Base-by-base conservation (phyloP, 2,113 vertebrate genomes). In the Carassius carassius region DNA sequence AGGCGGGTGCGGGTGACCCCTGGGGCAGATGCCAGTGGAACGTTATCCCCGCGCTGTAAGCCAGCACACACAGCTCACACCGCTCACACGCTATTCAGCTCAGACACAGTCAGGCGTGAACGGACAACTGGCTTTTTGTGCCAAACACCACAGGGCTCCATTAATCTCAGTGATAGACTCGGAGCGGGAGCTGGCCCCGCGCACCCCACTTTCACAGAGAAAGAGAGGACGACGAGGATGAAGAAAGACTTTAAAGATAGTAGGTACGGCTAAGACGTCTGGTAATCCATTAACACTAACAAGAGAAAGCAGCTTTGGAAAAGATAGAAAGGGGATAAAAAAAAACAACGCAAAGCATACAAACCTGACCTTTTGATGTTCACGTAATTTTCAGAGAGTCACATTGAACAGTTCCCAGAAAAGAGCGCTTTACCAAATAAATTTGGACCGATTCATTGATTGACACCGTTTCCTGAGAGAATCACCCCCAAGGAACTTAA, bases 41-140 rank as follows among this genome's bases (percentile, higher is more conserved):
- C 89, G 89, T 91, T 90, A 91, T 91, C 91, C 88, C 87, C 82
- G 63, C 12, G 87, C 87, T 89, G 90, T 91, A 89, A 90, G 87
- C 89, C 90, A 91, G 91, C 87, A 89, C 90, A 90, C 91, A 90
- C 87, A 35, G 85, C 89, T 88, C 90, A 86, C 89, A 88, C 88
- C 85, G 69, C 69, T 83, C 87, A 88, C 86, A 80, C 80, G 25
- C 89, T 84, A 88, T 89, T 90, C 89, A 90, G 86, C 85, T 84
- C 51, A 81, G 82, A 76, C 89, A 90, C 90, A 90, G 88, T 80
- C 79, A 89, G 88, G 86, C 89, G 88, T 86, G 88, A 90, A 90
- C 56, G 75, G 89, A 91, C 89, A 90, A 91, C 89, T 90, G 87
- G 84, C 84, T 91, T 91, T 90, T 90, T 91, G 88, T 91, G 89